phyloP scores from a whole-genome alignment of 2,113 vertebrate species.

The Lepus timidus region DNA sequence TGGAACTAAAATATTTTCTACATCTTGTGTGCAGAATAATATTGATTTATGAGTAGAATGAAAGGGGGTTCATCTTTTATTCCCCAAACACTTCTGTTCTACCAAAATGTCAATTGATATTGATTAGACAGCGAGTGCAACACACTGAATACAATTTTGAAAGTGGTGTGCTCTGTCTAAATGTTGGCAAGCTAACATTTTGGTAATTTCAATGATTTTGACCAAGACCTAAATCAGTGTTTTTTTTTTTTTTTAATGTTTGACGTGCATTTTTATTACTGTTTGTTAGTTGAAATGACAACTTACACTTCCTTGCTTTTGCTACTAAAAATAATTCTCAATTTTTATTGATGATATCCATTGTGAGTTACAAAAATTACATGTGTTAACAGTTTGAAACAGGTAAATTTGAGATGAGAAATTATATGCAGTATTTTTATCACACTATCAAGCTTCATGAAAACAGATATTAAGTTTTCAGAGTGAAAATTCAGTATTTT shows the following conservation, averaged over 20 bases:
- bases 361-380: not conserved
- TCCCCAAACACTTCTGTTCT: slow-evolving; percentile 46
- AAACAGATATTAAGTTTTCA: not conserved
- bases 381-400: slow-evolving; percentile 10
- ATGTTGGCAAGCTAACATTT: slow-evolving; percentile 67
- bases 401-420: slow-evolving; percentile 11
- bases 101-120: slow-evolving; percentile 80
- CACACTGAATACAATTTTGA: not conserved
- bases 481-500: not conserved
- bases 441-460: not conserved
- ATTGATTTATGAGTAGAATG: slow-evolving; percentile 71
- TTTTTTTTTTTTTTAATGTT: not conserved
- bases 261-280: slow-evolving; percentile 58
- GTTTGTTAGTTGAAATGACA: slow-evolving; percentile 22
- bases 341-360: slow-evolving; percentile 12
- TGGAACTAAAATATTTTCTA: slow-evolving; percentile 54
- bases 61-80: slow-evolving; percentile 70
- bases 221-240: slow-evolving; percentile 52
- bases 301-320: slow-evolving; percentile 33
- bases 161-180: slow-evolving; percentile 43
- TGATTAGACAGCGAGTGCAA: slow-evolving; percentile 46
- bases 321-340: slow-evolving; percentile 55
- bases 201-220: slow-evolving; percentile 19
- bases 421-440: not conserved
- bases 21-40: slow-evolving; percentile 60